These are phyloP conservation scores for Burhinus bistriatus DNA, from an alignment of 2,113 vertebrate species.

Conservation along the genomic window DNA sequence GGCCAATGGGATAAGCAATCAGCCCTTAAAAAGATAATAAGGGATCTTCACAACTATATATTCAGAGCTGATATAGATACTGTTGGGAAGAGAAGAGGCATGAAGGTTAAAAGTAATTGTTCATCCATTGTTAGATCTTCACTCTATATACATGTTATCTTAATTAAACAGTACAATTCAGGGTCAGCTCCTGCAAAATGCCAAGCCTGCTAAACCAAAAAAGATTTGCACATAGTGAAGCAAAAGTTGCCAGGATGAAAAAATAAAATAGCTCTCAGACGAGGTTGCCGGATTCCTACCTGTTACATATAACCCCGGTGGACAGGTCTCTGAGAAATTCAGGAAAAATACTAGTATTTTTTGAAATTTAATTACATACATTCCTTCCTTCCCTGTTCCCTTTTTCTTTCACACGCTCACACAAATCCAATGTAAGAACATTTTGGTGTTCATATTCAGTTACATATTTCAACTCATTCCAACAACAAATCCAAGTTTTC, in stretches of 20 bases:
- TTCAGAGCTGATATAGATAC: not conserved
- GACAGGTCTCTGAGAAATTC: not conserved
- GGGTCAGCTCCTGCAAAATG: not conserved
- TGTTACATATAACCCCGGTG: rapidly evolving
- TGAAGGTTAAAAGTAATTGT: not conserved
- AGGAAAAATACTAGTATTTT: not conserved
- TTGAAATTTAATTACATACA: not conserved
- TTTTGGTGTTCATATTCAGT: not conserved
- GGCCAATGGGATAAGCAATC: not conserved
- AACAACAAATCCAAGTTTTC: not conserved
- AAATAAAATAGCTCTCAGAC: not conserved
- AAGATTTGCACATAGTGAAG: not conserved
- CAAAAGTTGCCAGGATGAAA: not conserved
- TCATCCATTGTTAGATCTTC: not conserved
- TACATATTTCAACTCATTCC: not conserved
- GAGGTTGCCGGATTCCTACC: not conserved
- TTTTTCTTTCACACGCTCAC: not conserved
- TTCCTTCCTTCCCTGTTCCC: not conserved
- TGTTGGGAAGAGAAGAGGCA: not conserved
- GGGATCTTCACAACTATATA: not conserved
- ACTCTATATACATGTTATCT: not conserved
- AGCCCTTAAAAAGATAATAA: not conserved
- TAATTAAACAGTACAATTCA: not conserved
- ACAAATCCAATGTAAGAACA: not conserved
- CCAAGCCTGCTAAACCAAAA: not conserved